Conservation (phyloP, 2,888 invertebrate genomes). For the Agrypnus murinus region DNA sequence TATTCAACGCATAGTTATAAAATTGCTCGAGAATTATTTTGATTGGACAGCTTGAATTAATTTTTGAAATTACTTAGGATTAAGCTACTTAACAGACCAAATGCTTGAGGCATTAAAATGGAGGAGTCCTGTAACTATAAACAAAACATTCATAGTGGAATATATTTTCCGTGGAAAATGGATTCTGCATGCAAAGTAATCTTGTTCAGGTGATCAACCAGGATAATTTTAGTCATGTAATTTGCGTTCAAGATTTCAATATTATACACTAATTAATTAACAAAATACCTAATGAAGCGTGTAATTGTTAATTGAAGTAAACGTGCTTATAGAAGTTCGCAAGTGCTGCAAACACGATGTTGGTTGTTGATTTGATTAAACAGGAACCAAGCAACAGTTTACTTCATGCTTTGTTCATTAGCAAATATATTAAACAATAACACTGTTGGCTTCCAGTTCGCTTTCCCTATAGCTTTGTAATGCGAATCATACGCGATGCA, state of each 20-base stretch:
- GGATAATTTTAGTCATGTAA: constrained; percentile 17
- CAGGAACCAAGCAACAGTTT: constrained; percentile 44
- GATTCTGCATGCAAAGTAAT: background rate
- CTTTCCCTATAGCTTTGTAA: constrained; percentile 20
- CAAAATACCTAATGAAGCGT: constrained; percentile 47
- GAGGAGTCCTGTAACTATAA: too few species aligned
- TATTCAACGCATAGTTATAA: too few species aligned
- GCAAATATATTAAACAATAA: constrained; percentile 30
- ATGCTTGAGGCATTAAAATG: too few species aligned
- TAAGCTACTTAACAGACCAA: too few species aligned
- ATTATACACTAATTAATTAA: constrained; percentile 46
- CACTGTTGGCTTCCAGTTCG: constrained; percentile 15
- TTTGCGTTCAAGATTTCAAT: constrained; percentile 21
- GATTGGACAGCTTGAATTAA: too few species aligned
- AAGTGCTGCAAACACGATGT: constrained; percentile 43
- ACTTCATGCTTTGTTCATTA: constrained; percentile 40
- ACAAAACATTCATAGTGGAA: too few species aligned
- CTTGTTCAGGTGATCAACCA: constrained; percentile 16
- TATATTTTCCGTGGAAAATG: too few species aligned
- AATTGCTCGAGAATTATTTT: too few species aligned
- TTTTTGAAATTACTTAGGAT: too few species aligned
- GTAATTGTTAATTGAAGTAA: constrained; percentile 49
- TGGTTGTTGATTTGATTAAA: constrained; percentile 47
- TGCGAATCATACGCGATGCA: constrained; percentile 20
- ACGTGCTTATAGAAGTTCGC: constrained; percentile 44